phyloP scores from a whole-genome alignment of 2,113 vertebrate species.

The Delphinapterus leucas region DNA sequence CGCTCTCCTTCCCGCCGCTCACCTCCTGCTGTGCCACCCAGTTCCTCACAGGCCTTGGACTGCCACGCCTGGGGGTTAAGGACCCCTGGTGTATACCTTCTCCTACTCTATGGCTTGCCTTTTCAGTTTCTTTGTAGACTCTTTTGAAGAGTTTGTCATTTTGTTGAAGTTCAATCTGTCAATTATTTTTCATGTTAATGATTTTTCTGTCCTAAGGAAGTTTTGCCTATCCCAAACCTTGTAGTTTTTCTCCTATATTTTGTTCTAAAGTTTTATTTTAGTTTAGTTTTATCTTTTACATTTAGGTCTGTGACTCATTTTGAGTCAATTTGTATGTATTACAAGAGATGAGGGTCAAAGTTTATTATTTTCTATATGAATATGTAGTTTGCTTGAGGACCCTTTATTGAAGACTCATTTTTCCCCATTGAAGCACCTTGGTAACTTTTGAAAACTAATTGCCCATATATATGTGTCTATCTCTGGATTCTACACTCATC shows the following conservation, averaged over 20 bases:
- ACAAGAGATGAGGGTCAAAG: not conserved
- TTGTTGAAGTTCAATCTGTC: not conserved
- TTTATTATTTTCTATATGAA: not conserved
- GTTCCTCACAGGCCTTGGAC: too few species aligned
- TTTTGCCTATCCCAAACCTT: not conserved
- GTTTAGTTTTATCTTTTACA: not conserved
- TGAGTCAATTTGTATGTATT: not conserved
- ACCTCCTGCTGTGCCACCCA: too few species aligned
- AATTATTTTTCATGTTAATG: not conserved
- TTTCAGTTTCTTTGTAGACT: not conserved
- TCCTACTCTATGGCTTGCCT: not conserved
- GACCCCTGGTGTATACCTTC: not conserved
- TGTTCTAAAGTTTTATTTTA: not conserved
- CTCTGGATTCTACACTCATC: not conserved
- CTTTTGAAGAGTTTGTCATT: not conserved
- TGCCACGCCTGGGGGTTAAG: too few species aligned
- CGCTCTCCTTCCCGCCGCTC: too few species aligned
- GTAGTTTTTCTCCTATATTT: not conserved
- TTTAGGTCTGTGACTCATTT: not conserved
- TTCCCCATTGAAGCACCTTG: not conserved
- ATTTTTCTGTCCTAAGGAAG: not conserved
- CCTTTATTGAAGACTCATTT: not conserved
- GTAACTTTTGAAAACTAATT: slow-evolving; percentile 1
- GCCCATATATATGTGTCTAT: not conserved
- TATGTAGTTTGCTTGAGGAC: not conserved